Evolutionary conservation across 2,888 invertebrate species (phyloP), one percentile per base, ranked within the genome.

Genomic region (Hecatera dysodea): DNA sequence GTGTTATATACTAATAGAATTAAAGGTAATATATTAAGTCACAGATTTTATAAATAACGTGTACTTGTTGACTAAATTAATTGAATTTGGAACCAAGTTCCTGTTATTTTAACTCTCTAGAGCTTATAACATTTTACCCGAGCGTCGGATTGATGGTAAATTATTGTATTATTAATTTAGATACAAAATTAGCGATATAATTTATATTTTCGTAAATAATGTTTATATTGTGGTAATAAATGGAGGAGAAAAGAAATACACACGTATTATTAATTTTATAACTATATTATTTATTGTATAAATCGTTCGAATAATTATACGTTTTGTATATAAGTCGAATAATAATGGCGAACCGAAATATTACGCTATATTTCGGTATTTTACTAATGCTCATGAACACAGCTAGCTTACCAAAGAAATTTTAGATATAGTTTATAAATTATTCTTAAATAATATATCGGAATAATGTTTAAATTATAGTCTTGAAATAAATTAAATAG

Each of bases 361-460:
- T 75, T 67, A 69, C 80, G 84, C 81, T 84, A 85, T 79, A 82
- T 84, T 85, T 87, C 66, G 82, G 88, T 85, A 87, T 88, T 85
- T 72, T 86, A 89, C 87, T 93, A 91, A 93, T 92, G 90, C 91
- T 93, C 91, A 90, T 89, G 72, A 69, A 89, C 84, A 94, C 95
- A 88, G 95, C 95, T 95, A 94, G 91, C 87, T 90, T 93, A 94
- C 95, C 95, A 95, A 95, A 95, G 95, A 94, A 89, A 86, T 78
- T 83, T 84, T 87, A 89, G 80, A 73, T 81, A 27, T 86, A 84
- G 63, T 78, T 52, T 29, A 42, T 85, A 75, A 75, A 68, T 72
- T 75, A 77, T 73, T 63, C 11, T 75, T 75, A 68, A 53, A 65
- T 52, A 56, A 64, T 46, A 46, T 70, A 67, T 72, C 62, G 33